A percentile compares a stretch with the other conserved stretches of the same genome.
These are phyloP conservation scores for Pseudorectes ferrugineus DNA, from an alignment of 2,113 vertebrate species.

Conservation along the genomic window DNA sequence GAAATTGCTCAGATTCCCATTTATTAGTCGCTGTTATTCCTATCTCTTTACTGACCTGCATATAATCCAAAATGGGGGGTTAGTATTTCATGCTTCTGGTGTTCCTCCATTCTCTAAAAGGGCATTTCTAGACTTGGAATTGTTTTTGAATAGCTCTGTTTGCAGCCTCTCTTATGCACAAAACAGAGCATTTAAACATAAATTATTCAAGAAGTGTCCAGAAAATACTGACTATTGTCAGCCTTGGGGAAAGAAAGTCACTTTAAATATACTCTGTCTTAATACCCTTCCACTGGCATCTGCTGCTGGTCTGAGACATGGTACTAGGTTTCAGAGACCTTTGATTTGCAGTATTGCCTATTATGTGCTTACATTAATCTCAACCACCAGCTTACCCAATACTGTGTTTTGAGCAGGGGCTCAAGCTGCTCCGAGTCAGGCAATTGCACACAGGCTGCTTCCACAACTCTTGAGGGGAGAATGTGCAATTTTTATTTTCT, in stretches of 20 bases:
- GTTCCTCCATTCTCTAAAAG: background rate
- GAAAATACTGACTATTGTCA: background rate
- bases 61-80: background rate
- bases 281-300: background rate
- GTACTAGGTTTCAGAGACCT: background rate
- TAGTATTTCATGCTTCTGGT: background rate
- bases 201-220: constrained; percentile 13
- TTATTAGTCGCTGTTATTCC: background rate
- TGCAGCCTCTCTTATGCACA: background rate
- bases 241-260: background rate
- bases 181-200: background rate
- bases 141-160: background rate
- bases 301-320: background rate
- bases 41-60: background rate
- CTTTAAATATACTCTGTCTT: background rate
- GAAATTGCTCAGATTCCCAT: background rate
- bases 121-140: background rate
- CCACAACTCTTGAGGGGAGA: background rate
- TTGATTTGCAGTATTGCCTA: background rate
- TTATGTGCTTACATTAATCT: background rate
- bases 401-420: background rate
- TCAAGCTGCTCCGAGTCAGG: background rate
- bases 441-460: background rate
- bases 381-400: background rate
- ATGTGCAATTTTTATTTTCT: background rate